Evolutionary conservation across 2,113 vertebrate species (phyloP).

Genomic region (Mirza zaza): DNA sequence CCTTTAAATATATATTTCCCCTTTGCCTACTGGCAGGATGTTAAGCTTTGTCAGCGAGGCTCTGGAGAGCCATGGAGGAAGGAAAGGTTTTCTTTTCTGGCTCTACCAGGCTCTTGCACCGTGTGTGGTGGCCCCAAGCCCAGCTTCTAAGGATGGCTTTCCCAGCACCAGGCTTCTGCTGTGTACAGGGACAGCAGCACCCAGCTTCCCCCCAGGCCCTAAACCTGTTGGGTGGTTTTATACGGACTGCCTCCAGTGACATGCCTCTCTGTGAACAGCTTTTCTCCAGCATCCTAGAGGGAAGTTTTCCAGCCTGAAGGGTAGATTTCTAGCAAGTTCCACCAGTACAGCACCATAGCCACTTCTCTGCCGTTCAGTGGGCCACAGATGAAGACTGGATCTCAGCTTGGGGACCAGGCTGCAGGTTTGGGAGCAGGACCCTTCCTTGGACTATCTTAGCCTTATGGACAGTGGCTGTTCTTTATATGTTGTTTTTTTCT

Average conservation of each 20-base stretch:
- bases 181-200: background rate
- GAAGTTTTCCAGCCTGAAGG: background rate
- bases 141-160: background rate
- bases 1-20: background rate
- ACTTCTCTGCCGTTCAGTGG: background rate
- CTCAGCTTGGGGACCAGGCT: background rate
- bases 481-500: background rate
- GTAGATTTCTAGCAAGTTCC: background rate
- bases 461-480: background rate
- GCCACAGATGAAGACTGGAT: background rate
- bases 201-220: background rate
- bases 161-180: background rate
- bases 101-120: background rate
- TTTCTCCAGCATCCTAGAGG: background rate
- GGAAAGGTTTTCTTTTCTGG: background rate
- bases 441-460: background rate
- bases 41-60: background rate
- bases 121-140: background rate
- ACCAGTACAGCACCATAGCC: background rate
- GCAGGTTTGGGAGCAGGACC: background rate
- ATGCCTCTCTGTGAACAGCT: background rate
- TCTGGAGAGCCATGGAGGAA: background rate
- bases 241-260: background rate
- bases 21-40: background rate
- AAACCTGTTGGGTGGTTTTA: background rate